Conservation (phyloP, 2,888 invertebrate genomes). For the Sarcophaga rosellei region DNA sequence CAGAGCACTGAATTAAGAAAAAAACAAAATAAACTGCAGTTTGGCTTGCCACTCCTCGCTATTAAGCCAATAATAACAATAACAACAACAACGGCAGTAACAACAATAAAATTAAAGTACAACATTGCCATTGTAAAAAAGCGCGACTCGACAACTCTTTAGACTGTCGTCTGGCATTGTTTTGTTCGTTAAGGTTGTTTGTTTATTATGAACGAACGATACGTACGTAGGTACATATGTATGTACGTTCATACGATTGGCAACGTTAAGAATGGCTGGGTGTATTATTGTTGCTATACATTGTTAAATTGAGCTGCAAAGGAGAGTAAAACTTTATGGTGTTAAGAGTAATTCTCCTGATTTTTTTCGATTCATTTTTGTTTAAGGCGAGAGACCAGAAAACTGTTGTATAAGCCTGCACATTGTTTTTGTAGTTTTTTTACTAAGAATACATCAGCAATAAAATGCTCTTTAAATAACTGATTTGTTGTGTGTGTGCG, state of each 20-base stretch:
- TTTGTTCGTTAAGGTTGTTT: not conserved
- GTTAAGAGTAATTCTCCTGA: no score
- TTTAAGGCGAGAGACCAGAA: no score
- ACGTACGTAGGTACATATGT: no score
- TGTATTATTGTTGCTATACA: not conserved
- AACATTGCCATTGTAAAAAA: conserved; percentile 65
- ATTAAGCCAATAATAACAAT: conserved; percentile 51
- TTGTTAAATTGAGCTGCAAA: not conserved
- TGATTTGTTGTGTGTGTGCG: no score
- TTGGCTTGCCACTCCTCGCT: conserved; percentile 68
- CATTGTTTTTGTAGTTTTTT: no score
- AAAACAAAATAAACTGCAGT: conserved; percentile 34
- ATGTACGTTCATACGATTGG: not conserved
- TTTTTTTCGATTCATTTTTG: no score
- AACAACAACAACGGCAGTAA: conserved; percentile 20
- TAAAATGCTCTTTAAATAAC: no score
- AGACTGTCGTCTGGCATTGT: not conserved
- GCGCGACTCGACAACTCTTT: conserved; percentile 36
- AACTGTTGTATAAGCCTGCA: no score
- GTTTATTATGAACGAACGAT: no score
- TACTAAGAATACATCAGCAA: no score
- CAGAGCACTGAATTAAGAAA: conserved; percentile 16
- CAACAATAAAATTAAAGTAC: conserved; percentile 62
- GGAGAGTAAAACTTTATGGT: no score
- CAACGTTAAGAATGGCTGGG: not conserved